Percentiles rank a stretch among this genome's conserved stretches.
Evolutionary conservation across 2,888 invertebrate genomes (phyloP).

Genomic region (Bombylius discolor): DNA sequence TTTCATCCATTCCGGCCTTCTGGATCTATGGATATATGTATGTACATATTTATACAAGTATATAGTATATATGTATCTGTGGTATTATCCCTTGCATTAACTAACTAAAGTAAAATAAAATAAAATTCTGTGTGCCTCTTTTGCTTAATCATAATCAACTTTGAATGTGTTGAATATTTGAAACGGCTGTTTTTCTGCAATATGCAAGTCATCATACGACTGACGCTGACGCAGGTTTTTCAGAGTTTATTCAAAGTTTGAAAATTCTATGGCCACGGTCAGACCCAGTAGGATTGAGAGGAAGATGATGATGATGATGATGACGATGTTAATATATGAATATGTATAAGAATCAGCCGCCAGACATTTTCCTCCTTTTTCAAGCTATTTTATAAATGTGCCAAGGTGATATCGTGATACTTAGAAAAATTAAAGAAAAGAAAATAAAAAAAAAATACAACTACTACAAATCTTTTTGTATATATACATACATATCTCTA

Average conservation of each 20-base stretch:
- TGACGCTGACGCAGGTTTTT: constrained; percentile 3
- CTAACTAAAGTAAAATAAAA: no score
- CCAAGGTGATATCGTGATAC: constrained; percentile 9
- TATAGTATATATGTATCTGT: no score
- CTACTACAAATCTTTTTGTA: background rate
- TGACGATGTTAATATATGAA: background rate
- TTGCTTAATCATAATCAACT: background rate
- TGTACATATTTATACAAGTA: no score
- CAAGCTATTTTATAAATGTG: constrained; percentile 7
- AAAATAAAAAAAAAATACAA: background rate
- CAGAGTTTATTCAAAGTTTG: background rate
- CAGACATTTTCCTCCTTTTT: constrained; percentile 4
- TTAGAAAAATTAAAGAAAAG: background rate
- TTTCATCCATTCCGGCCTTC: background rate
- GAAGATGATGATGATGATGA: background rate
- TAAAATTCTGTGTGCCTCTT: no score
- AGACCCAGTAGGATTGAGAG: background rate
- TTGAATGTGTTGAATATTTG: background rate
- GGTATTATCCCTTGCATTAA: no score
- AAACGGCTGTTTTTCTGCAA: constrained; percentile 8
- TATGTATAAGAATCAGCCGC: background rate
- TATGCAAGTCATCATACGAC: constrained; percentile 6
- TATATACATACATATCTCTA: background rate
- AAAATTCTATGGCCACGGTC: background rate
- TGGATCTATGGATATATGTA: background rate